Evolutionary conservation across 1,140 invertebrate genomes (phyloP).

Genomic region (Brachionus angularis): DNA sequence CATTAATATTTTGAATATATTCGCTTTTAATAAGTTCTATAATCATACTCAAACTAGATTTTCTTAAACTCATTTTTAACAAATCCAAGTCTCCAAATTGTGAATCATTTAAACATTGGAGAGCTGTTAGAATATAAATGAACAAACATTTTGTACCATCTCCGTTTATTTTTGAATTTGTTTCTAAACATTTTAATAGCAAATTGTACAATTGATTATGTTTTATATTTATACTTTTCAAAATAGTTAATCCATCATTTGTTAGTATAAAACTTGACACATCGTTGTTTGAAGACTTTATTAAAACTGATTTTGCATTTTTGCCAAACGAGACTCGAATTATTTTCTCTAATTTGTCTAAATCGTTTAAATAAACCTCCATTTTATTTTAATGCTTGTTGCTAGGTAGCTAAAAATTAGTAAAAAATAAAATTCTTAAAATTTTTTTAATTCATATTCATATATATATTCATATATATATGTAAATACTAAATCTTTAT

Average conservation of each 20-base stretch:
- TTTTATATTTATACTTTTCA: background rate
- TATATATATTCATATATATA: too few relatives aligned
- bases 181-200: background rate
- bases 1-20: too few relatives aligned
- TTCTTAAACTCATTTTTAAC: too few relatives aligned
- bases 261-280: background rate
- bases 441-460: background rate
- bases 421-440: background rate
- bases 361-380: background rate
- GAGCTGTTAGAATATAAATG: conserved; percentile 5
- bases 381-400: background rate
- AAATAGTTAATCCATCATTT: conserved; percentile 8
- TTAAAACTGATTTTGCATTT: conserved; percentile 26
- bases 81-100: too few relatives aligned
- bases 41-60: too few relatives aligned
- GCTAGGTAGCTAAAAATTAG: too few relatives aligned
- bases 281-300: background rate
- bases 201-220: conserved; percentile 11
- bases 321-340: background rate
- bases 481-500: too few relatives aligned
- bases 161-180: background rate
- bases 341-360: conserved; percentile 1
- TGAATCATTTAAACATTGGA: too few relatives aligned
- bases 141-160: conserved; percentile 2
- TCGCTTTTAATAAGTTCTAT: too few relatives aligned